These are phyloP conservation scores for Ectropis grisescens DNA, from an alignment of 1,140 invertebrate genomes.

Conservation along the genomic window DNA sequence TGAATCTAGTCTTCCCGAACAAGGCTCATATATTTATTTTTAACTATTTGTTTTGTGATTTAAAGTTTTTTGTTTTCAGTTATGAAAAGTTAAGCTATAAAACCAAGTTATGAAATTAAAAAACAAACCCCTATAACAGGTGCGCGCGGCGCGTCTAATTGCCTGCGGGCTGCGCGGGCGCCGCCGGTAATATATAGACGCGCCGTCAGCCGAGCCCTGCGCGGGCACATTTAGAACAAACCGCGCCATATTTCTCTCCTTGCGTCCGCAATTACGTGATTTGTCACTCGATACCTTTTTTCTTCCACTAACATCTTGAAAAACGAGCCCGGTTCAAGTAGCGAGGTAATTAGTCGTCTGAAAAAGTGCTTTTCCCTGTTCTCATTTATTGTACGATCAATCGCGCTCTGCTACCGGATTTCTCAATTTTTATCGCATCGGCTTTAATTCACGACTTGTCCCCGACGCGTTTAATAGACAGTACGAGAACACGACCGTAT, in stretches of 20 bases:
- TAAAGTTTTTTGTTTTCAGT: no score
- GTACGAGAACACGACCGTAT: no score
- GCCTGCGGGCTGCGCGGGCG: conserved; percentile 13
- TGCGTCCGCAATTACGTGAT: conserved; percentile 61
- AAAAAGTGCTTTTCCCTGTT: conserved; percentile 51
- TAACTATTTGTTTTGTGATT: no score
- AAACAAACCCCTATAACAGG: no score
- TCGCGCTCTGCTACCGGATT: conserved; percentile 3
- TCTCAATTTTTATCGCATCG: background rate
- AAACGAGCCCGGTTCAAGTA: conserved; percentile 47
- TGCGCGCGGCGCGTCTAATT: conserved; percentile 8
- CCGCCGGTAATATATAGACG: conserved; percentile 25
- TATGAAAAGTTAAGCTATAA: no score
- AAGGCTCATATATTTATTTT: no score
- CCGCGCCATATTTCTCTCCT: conserved; percentile 56
- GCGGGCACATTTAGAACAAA: conserved; percentile 58
- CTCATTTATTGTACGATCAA: conserved; percentile 22
- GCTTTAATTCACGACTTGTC: background rate
- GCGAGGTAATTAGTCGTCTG: conserved; percentile 54
- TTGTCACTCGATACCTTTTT: conserved; percentile 59
- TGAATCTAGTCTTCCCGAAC: no score
- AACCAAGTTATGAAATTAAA: no score
- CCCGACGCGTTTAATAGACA: no score
- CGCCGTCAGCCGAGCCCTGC: conserved; percentile 18
- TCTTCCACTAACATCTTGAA: conserved; percentile 25